phyloP scores from a whole-genome alignment of 2,113 vertebrate species.

The Austrofundulus limnaeus region DNA sequence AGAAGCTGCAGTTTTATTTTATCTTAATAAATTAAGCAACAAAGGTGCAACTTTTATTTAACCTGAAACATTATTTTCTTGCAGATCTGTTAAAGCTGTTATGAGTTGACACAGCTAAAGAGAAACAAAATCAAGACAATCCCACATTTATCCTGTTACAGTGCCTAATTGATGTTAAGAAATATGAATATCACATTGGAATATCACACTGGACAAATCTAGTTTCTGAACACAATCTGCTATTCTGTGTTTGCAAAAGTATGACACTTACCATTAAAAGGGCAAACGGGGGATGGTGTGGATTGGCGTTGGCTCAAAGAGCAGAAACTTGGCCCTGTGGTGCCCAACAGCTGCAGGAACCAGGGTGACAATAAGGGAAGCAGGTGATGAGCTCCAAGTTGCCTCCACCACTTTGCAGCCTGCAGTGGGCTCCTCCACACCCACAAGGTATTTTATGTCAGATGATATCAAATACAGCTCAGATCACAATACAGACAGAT shows the following conservation, averaged over 20 bases:
- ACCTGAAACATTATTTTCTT: slow-evolving; percentile 16
- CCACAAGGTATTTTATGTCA: slow-evolving; percentile 74
- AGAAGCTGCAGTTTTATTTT: slow-evolving; percentile 54
- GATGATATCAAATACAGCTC: slow-evolving; percentile 56
- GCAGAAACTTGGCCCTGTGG: slow-evolving; percentile 44
- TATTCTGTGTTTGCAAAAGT: slow-evolving; percentile 39
- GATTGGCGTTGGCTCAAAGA: slow-evolving; percentile 42
- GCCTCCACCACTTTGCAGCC: slow-evolving; percentile 60
- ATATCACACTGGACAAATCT: no score
- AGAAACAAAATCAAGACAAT: neutral
- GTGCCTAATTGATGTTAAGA: neutral
- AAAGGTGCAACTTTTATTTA: slow-evolving; percentile 14
- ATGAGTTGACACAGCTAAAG: no score
- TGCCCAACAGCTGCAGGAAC: slow-evolving; percentile 55
- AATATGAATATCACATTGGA: neutral
- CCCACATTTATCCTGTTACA: neutral
- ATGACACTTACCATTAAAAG: slow-evolving; percentile 50
- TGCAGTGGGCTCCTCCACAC: slow-evolving; percentile 39
- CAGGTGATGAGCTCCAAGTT: slow-evolving; percentile 79
- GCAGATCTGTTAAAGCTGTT: neutral
- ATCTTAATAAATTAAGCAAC: slow-evolving; percentile 61
- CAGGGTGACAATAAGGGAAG: slow-evolving; percentile 64
- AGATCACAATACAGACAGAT: slow-evolving; percentile 34
- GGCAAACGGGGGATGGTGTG: slow-evolving; percentile 51
- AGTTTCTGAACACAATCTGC: slow-evolving; percentile 14